Evolutionary conservation across 2,797 vertebrate species (phyloP).

Genomic region (Tadarida brasiliensis): DNA sequence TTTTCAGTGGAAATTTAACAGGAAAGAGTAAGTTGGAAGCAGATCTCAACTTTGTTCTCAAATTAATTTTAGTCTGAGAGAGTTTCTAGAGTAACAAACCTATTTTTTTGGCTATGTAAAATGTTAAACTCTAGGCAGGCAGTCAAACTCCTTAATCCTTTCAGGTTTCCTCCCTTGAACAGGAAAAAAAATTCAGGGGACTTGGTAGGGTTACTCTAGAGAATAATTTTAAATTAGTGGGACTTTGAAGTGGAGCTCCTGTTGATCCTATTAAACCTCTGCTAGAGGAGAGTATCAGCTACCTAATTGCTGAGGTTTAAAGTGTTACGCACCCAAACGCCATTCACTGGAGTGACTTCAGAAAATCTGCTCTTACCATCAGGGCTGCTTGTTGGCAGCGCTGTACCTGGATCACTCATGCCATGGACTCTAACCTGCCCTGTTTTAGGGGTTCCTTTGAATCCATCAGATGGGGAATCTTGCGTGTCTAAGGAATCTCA

Average conservation of each 20-base stretch:
- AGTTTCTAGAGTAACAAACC: constrained; percentile 74
- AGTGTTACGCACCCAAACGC: background rate
- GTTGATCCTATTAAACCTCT: constrained; percentile 76
- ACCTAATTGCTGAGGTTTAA: constrained; percentile 61
- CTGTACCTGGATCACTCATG: background rate
- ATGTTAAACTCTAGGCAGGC: constrained; percentile 67
- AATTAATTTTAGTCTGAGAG: constrained; percentile 77
- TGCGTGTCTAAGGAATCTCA: background rate
- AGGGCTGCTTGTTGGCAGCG: background rate
- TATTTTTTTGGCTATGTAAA: constrained; percentile 75
- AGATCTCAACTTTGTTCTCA: constrained; percentile 77
- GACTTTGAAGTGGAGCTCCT: constrained; percentile 79
- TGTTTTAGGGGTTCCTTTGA: background rate
- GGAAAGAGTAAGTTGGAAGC: constrained; percentile 70
- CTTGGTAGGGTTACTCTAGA: constrained; percentile 77
- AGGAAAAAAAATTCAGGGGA: constrained; percentile 60
- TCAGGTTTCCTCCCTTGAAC: constrained; percentile 45
- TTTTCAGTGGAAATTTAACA: constrained; percentile 75
- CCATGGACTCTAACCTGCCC: background rate
- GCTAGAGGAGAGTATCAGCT: constrained; percentile 39
- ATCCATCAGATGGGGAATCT: background rate
- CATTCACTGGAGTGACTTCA: background rate
- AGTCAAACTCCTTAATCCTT: constrained; percentile 64
- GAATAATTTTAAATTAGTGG: constrained; percentile 78
- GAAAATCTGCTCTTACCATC: constrained; percentile 22